These are phyloP conservation scores for Luidia sarsii DNA, from an alignment of 53 echinoderm and acorn worm genomes.

Conservation along the genomic window DNA sequence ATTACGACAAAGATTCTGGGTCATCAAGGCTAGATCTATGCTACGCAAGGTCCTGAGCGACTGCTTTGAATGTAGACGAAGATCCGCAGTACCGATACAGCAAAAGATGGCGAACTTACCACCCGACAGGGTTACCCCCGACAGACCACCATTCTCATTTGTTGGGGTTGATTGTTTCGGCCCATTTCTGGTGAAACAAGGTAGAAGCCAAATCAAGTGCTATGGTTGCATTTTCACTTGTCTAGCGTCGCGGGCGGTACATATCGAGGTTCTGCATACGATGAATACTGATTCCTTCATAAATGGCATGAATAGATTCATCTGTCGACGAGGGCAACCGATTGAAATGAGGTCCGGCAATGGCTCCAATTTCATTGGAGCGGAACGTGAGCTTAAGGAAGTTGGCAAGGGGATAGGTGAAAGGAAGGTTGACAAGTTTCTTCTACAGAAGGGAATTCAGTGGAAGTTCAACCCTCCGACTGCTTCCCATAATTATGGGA, in stretches of 20 bases:
- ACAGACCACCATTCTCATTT: constrained; percentile 60
- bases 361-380: too few relatives aligned
- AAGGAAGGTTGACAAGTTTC: constrained; percentile 22
- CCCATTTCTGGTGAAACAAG: constrained; percentile 67
- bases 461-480: constrained; percentile 76
- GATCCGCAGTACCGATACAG: constrained; percentile 2
- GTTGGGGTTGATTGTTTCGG: constrained; percentile 79
- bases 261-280: constrained; percentile 68
- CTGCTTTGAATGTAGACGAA: constrained; percentile 27
- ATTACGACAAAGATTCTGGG: constrained; percentile 53
- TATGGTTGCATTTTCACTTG: constrained; percentile 81
- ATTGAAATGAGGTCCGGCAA: constrained; percentile 67
- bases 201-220: constrained; percentile 48
- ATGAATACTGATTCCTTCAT: constrained; percentile 68
- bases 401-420: constrained; percentile 25
- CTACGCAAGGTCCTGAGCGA: too few relatives aligned
- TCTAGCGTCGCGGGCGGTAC: constrained; percentile 60
- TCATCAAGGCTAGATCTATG: constrained; percentile 54
- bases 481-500: constrained; percentile 65
- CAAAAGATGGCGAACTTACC: constrained; percentile 69
- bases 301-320: constrained; percentile 64
- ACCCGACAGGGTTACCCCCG: constrained; percentile 54
- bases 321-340: constrained; percentile 58
- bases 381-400: constrained; percentile 57
- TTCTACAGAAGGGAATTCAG: constrained; percentile 50